phyloP scores from a whole-genome alignment of 2,888 invertebrate species.

The Epiblema foenella region DNA sequence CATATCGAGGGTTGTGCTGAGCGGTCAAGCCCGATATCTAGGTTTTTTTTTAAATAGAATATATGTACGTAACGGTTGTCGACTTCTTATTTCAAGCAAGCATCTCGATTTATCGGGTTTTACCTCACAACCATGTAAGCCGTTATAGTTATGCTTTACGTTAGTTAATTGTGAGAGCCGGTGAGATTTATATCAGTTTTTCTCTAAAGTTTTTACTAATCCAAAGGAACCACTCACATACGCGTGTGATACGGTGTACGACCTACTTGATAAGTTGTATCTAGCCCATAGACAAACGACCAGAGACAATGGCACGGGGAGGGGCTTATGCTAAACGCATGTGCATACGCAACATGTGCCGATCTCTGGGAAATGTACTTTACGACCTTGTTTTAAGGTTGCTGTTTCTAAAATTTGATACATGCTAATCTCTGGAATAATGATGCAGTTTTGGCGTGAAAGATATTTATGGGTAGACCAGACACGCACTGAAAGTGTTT shows the following conservation, averaged over 20 bases:
- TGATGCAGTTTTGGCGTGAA: conserved; percentile 49
- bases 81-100: no score
- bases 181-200: no score
- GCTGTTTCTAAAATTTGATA: not conserved
- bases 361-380: not conserved
- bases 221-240: conserved; percentile 37
- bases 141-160: no score
- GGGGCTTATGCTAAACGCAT: conserved; percentile 56
- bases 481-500: not conserved
- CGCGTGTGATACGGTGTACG: conserved; percentile 56
- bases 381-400: not conserved
- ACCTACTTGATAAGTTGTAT: conserved; percentile 51
- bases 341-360: conserved; percentile 52
- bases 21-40: no score
- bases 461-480: conserved; percentile 27
- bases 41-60: no score
- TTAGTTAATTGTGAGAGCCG: no score
- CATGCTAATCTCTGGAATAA: conserved; percentile 51
- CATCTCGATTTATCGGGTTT: no score
- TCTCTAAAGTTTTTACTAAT: no score
- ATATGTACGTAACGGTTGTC: no score
- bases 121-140: no score
- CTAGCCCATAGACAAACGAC: conserved; percentile 55
- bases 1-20: no score
- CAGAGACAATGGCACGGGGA: conserved; percentile 64